Evolutionary conservation across 2,113 vertebrate genomes (phyloP), one percentile per base, ranked within the genome.

Genomic region (Ammodytes dubius): DNA sequence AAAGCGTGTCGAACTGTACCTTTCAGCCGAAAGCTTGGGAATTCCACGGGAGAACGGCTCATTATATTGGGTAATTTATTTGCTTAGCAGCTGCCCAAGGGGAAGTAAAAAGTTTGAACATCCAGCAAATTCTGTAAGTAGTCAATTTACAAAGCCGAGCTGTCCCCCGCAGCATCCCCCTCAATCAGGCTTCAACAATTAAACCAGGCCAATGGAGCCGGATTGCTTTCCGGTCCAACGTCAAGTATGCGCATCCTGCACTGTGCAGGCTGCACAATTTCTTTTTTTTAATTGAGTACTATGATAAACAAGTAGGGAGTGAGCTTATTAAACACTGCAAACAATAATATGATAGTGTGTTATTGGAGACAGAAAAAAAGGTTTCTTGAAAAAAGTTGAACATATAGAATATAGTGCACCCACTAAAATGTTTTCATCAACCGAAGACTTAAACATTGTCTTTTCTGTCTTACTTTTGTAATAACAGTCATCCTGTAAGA

Each of bases 31-130:
- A 52, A 84, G 86, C 88, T 71, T 64, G 70, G 80, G 83, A 87
- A 88, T 90, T 91, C 83, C 87, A 82, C 52, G 56, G 70, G 78
- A 89, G 81, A 82, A 71, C 84, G 69, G 89, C 91, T 94, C 82
- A 90, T 94, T 94, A 94, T 81, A 84, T 57, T 65, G 83, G 77
- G 85, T 91, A 85, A 93, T 92, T 85, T 93, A 92, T 94, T 95
- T 93, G 84, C 86, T 89, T 87, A 92, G 90, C 76, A 40, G 82
- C 61, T 73, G 87, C 88, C 89, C 82, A 81, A 50, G 58, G 87
- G 89, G 72, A 75, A 10, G 63, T 43, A 84, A 81, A 87, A 91
- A 89, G 83, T 90, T 91, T 90, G 82, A 90, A 91, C 87, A 91
- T 90, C 86, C 86, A 88, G 80, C 91, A 90, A 85, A 90, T 92